Base-by-base conservation (phyloP, 2,888 invertebrate species). In the Graphium colonna region DNA sequence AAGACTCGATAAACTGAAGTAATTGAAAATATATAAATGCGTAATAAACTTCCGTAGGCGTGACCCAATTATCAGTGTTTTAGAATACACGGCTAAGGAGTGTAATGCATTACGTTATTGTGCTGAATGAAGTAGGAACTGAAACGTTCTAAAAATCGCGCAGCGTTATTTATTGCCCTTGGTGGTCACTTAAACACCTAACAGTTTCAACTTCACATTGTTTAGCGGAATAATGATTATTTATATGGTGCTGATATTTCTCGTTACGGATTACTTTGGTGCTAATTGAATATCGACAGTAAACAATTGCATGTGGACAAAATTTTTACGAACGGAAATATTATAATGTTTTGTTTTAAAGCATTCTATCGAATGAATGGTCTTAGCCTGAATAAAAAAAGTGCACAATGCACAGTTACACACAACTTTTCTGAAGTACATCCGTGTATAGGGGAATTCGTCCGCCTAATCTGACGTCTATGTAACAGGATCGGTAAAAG, bases 151-250 rank as follows among this genome's bases (percentile, higher is more conserved):
- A 58, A 63, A 63, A 71, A 68, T 68, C 64, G 57, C 58, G 65
- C 60, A 60, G 56, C 51, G 53, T 56, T 62, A 56, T 60, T 60
- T 68, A 65, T 68, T 79, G 77, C 79, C 85, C 86, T 87, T 87
- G 86, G 73, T 69, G 48, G 58, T 65, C 60, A 71, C 64, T 71
- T 86, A 86, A 83, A 72, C 87, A 79, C 81, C 58, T 77, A 60
- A 67, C 69, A 75, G 80, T 76, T 79, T 69, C 68, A 76, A 75
- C 67, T 65, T 73, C 74, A 76, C 73, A 71, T 77, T 65, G 63
- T 40, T 36, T 16, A 49, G 73, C 64, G 68, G 75, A 82, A 85
- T 85, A 87, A 87, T 78, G 81, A 86, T 76, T 77, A 86, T 80
- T 83, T 82, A 84, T 81, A 77, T 71, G 76, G 75, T 71, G 71